Base-by-base conservation (phyloP, 2,113 vertebrate species). In the Petroica traversi region DNA sequence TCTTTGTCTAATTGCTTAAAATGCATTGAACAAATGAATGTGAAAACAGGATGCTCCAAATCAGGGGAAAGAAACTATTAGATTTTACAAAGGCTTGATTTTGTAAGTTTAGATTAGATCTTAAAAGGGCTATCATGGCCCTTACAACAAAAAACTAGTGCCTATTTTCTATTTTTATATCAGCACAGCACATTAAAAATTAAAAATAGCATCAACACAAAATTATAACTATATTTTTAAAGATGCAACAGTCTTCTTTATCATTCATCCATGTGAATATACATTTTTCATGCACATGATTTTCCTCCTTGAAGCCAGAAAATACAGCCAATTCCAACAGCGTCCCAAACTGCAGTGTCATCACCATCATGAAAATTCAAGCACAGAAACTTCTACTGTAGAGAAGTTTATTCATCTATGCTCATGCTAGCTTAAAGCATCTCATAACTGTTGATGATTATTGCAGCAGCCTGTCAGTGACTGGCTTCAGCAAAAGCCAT, bases 401-500 rank as follows among this genome's bases (percentile, higher is more conserved):
- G 52, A 81, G n/a, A 22, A 87, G 28, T 81, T 89, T 38, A 61
- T 88, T 78, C 45, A 75, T 88, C 71, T 68, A 19, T 64, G 74
- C 62, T 80, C 88, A 55, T 36, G 43, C 67, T 94, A 38, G 43
- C n/a, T 87, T 88, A 80, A 95, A 89, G 63, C 43, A 67, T 58
- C 85, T 80, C 43, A 67, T 73, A 93, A 78, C 58, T 69, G 48
- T 9, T 91, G 69, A 36, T 71, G 82, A 79, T 73, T 75, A 83
- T 66, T 93, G 57, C 71, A 93, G 68, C 74, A 94, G 67, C 34
- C 74, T 93, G 83, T 38, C 52, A 85, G 85, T 63, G 74, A 72
- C 58, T 77, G 92, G 71, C 68, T 96, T 91, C 87, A 96, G 87
- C 88, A 94, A 93, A 95, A 93, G 38, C 63, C 95, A 94, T 92